phyloP scores from a whole-genome alignment of 2,888 invertebrate genomes.

The Tetramorium bicarinatum region DNA sequence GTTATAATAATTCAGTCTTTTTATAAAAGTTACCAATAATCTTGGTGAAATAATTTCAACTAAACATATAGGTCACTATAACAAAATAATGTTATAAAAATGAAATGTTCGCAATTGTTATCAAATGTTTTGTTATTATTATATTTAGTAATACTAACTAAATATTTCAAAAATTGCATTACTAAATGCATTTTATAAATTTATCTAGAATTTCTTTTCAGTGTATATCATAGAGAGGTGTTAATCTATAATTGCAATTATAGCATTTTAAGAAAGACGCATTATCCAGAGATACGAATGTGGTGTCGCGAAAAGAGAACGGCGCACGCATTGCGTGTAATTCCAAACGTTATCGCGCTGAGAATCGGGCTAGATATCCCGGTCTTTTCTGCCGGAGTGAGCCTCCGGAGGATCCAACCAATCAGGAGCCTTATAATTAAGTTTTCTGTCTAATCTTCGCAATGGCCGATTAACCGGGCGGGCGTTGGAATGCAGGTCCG shows the following conservation, averaged over 20 bases:
- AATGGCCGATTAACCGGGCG: slow-evolving; percentile 81
- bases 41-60: too few species aligned
- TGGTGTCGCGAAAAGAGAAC: background rate
- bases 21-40: too few species aligned
- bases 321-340: slow-evolving; percentile 41
- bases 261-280: background rate
- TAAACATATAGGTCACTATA: too few species aligned
- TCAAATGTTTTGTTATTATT: too few species aligned
- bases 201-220: too few species aligned
- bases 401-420: slow-evolving; percentile 81
- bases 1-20: too few species aligned
- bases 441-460: slow-evolving; percentile 83
- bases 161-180: too few species aligned
- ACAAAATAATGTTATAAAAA: too few species aligned
- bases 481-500: slow-evolving; percentile 67
- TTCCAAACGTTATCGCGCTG: slow-evolving; percentile 64
- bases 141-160: too few species aligned
- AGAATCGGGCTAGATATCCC: slow-evolving; percentile 48
- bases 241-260: background rate
- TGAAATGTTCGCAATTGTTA: too few species aligned
- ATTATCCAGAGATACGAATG: background rate
- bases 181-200: too few species aligned
- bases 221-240: too few species aligned
- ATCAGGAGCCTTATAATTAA: slow-evolving; percentile 85
- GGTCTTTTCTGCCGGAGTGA: slow-evolving; percentile 65